These are phyloP conservation scores for Schrankia costaestrigalis DNA, from an alignment of 2,888 invertebrate species.

Conservation along the genomic window DNA sequence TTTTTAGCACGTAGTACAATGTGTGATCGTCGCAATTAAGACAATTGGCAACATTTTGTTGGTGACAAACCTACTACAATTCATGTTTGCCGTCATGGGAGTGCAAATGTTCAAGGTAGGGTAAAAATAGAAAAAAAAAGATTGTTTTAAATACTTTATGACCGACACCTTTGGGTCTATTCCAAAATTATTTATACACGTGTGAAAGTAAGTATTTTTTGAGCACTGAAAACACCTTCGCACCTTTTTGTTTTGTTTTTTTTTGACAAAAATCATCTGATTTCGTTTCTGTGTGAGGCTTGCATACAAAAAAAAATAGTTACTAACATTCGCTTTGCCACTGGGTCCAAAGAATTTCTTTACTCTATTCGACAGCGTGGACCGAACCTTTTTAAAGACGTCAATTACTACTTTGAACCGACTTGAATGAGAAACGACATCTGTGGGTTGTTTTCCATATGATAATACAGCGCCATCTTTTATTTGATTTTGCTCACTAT, in stretches of 20 bases:
- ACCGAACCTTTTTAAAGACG: no score
- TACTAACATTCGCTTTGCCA: constrained; percentile 60
- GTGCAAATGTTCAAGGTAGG: constrained; percentile 99
- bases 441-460: no score
- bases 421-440: no score
- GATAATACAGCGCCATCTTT: no score
- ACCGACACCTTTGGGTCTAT: constrained; percentile 76
- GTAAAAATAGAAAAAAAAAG: constrained; percentile 32
- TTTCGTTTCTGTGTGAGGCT: constrained; percentile 65
- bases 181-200: constrained; percentile 32
- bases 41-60: constrained; percentile 99
- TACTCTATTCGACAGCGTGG: no score
- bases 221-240: constrained; percentile 19
- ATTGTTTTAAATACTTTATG: constrained; percentile 24
- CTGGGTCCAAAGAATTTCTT: constrained; percentile 75
- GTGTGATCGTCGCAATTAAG: constrained; percentile 99
- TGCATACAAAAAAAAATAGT: constrained; percentile 37
- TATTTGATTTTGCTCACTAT: no score
- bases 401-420: no score
- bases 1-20: constrained; percentile 99
- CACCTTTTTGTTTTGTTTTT: constrained; percentile 26
- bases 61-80: constrained; percentile 99
- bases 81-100: constrained; percentile 99
- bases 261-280: constrained; percentile 43
- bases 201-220: constrained; percentile 54